Evolutionary conservation across 1,140 invertebrate genomes (phyloP).

Genomic region (Stegodyphus dumicola): DNA sequence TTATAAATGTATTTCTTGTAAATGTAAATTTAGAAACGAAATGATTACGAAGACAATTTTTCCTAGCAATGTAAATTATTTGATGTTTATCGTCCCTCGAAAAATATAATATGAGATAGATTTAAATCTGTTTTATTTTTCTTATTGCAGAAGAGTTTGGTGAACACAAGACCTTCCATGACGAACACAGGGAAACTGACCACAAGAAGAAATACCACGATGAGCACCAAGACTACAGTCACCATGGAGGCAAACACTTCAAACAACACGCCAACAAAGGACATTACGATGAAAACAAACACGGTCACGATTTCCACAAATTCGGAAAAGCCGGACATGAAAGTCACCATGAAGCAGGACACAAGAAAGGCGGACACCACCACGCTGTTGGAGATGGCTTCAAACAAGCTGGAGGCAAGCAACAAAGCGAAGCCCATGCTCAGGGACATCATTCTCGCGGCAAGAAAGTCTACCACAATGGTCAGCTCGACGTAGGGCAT

Average conservation of each 20-base stretch:
- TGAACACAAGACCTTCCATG: constrained; percentile 63
- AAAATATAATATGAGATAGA: no score
- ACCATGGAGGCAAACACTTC: constrained; percentile 52
- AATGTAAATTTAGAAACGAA: no score
- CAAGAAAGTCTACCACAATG: constrained; percentile 33
- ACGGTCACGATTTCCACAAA: constrained; percentile 61
- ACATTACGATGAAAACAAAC: constrained; percentile 55
- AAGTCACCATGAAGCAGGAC: constrained; percentile 9
- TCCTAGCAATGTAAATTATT: no score
- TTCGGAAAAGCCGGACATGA: constrained; percentile 54
- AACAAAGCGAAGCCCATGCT: constrained; percentile 7
- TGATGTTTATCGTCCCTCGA: no score
- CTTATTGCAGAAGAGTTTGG: constrained; percentile 63
- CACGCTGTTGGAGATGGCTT: constrained; percentile 44
- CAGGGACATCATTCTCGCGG: constrained; percentile 23
- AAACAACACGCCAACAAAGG: constrained; percentile 54
- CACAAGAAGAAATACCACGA: constrained; percentile 63
- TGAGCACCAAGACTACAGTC: constrained; percentile 52
- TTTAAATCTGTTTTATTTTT: not conserved
- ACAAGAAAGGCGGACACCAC: constrained; percentile 52
- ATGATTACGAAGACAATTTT: no score
- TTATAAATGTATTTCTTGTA: no score
- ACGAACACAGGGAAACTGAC: constrained; percentile 63
- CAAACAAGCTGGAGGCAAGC: constrained; percentile 22
- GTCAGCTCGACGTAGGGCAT: constrained; percentile 15